Percentiles rank a stretch among this genome's conserved stretches.
These are phyloP conservation scores for Hippotragus niger DNA, from an alignment of 2,113 vertebrate genomes.

Conservation along the genomic window DNA sequence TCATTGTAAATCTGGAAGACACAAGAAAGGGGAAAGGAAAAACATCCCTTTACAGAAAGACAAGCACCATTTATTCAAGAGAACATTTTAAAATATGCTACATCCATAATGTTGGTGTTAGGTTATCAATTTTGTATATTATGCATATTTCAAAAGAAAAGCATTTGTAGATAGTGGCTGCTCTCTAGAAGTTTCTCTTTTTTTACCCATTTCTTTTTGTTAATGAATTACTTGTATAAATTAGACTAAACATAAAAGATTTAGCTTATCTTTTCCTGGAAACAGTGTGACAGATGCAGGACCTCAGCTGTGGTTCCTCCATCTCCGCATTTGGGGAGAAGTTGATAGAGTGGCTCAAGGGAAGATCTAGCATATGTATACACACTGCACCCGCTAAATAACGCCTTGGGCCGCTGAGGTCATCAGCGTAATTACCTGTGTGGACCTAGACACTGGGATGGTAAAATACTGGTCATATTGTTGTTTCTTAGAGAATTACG, in stretches of 20 bases:
- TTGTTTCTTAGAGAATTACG: conserved; percentile 51
- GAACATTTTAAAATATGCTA: background rate
- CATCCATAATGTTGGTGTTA: background rate
- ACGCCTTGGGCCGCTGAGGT: conserved; percentile 46
- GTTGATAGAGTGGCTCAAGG: background rate
- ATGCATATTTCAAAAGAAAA: background rate
- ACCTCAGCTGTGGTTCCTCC: conserved; percentile 68
- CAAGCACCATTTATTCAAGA: background rate
- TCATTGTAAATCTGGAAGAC: conserved; percentile 37
- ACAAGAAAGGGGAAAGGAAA: conserved; percentile 3
- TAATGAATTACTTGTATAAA: background rate
- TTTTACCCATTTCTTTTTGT: background rate
- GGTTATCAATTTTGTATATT: background rate
- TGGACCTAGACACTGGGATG: background rate
- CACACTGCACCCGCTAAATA: background rate
- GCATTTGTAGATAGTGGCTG: background rate
- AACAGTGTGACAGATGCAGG: background rate
- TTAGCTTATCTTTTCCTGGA: conserved; percentile 8
- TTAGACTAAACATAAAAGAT: conserved; percentile 49
- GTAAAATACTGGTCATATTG: conserved; percentile 12
- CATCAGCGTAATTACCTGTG: conserved; percentile 17
- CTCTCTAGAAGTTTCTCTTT: background rate
- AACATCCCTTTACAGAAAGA: background rate
- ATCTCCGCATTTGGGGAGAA: conserved; percentile 27
- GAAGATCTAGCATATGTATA: background rate